A percentile compares a stretch with the other conserved stretches of the same genome.
phyloP scores from a whole-genome alignment of 2,113 vertebrate genomes.

The Python bivittatus region DNA sequence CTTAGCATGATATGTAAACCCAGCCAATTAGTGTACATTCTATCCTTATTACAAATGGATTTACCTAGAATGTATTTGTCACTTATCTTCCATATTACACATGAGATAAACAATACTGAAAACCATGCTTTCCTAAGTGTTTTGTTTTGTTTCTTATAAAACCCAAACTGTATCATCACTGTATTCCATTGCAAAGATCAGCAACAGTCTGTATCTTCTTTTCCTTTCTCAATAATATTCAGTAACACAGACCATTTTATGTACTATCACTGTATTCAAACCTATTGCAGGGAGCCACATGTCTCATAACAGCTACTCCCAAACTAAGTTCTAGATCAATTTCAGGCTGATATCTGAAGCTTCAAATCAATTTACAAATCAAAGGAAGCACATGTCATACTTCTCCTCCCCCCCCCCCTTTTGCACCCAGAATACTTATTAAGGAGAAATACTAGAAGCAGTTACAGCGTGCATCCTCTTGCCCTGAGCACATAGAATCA shows the following conservation, averaged over 20 bases:
- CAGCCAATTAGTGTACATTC: too few species aligned
- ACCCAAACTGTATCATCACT: too few species aligned
- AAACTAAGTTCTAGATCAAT: background rate
- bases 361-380: background rate
- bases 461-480: background rate
- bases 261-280: background rate
- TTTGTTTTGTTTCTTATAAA: too few species aligned
- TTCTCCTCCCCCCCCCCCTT: too few species aligned
- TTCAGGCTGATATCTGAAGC: background rate
- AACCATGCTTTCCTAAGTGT: too few species aligned
- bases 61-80: too few species aligned
- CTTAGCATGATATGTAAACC: too few species aligned
- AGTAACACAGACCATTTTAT: background rate
- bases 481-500: background rate
- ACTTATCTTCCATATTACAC: too few species aligned
- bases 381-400: background rate
- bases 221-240: background rate
- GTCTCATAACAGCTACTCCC: background rate
- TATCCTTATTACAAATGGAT: too few species aligned
- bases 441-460: background rate
- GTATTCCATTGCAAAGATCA: too few species aligned
- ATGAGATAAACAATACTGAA: too few species aligned
- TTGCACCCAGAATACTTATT: background rate
- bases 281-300: background rate
- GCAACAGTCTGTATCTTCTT: background rate